Evolutionary conservation across 2,113 vertebrate species (phyloP), one percentile per base, ranked within the genome.

Genomic region (Calcarius ornatus): DNA sequence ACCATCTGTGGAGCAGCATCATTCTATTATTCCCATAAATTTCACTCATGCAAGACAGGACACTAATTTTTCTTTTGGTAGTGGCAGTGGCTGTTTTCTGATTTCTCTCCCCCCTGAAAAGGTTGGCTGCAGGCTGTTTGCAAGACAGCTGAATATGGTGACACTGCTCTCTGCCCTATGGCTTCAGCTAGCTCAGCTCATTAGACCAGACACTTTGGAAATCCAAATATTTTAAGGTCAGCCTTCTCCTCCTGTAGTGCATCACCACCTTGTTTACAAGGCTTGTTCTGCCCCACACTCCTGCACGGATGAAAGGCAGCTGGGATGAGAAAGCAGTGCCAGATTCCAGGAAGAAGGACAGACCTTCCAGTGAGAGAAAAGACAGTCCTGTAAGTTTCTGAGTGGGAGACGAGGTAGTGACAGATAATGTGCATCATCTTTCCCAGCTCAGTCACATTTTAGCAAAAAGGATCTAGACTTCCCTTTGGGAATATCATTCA

Each of bases 231-330:
- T 94, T 93, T 81, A 86, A 95, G 71, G 79, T 81, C 47, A 90
- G n/a, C 51, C 40, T 66, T 68, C 66, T 89, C n/a, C 60, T 91
- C 45, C 78, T 95, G 60, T 77, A 91, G 68, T 38, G 33, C 60
- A 90, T 83, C 92, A 93, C 35, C 21, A 66, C 47, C 79, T 88
- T 83, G 33, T 92, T 96, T 96, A 95, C 71, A 86, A 88, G 63
- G 82, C 40, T 66, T 78, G 23, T 63, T 88, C 85, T 88, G 51
- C 60, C 75, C 79, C 72, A 64, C 31, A 33, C 64, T 94, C 82
- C 48, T 60, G 24, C 4, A 6, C 14, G 81, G 82, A 92, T 56
- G 68, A 35, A 90, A 94, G 81, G 81, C 92, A 96, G 64, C 68
- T 83, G 81, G 68, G 27, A 75, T 66, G 68, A 81, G 51, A 64